These are phyloP conservation scores for Aphelinus certus DNA, from an alignment of 1,140 invertebrate genomes.

Conservation along the genomic window DNA sequence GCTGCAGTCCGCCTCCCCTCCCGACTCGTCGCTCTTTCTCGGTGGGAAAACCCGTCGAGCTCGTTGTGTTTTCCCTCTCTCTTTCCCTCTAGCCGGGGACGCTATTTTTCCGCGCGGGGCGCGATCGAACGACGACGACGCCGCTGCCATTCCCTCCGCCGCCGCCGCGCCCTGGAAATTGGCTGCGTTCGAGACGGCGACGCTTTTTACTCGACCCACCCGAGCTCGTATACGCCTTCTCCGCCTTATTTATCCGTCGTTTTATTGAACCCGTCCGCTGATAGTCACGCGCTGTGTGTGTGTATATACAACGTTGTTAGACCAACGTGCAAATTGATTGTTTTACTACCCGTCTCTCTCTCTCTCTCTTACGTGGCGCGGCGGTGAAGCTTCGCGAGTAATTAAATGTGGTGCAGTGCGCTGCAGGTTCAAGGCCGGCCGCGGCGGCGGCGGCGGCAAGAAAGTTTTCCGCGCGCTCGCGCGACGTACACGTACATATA, in stretches of 20 bases:
- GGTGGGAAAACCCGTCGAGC: no score
- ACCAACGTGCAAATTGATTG: no score
- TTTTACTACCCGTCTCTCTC: no score
- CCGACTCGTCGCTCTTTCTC: not conserved
- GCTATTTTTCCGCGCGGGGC: constrained; percentile 30
- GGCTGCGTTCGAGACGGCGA: not conserved
- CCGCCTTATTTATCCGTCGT: no score
- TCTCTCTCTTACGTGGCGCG: no score
- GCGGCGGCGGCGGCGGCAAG: not conserved
- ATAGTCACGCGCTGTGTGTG: no score
- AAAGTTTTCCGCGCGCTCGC: constrained; percentile 21
- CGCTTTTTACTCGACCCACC: no score
- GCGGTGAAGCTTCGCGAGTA: not conserved
- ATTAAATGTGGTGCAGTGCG: constrained; percentile 7
- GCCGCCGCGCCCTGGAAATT: not conserved
- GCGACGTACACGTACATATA: not conserved
- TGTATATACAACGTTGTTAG: no score
- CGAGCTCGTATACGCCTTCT: no score
- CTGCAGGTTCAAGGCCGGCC: not conserved
- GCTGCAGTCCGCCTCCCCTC: not conserved
- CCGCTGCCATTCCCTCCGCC: not conserved
- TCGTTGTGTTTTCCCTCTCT: not conserved
- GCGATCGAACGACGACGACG: constrained; percentile 20
- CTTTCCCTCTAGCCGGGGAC: not conserved
- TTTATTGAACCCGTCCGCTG: no score